phyloP scores from a whole-genome alignment of 2,888 invertebrate genomes.

The Sabatieria punctata region DNA sequence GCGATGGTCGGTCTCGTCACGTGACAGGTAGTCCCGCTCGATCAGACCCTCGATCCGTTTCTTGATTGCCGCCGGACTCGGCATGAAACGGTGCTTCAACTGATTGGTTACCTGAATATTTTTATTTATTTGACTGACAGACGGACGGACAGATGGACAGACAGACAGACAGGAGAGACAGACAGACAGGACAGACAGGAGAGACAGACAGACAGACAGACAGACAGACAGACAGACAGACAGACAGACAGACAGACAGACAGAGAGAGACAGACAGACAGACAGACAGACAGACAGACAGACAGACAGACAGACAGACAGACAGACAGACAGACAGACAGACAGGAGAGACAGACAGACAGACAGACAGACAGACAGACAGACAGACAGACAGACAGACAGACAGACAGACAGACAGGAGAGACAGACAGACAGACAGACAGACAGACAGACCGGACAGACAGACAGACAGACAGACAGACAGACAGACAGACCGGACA shows the following conservation, averaged over 20 bases:
- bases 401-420: no score
- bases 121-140: neutral
- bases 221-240: neutral
- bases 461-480: no score
- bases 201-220: neutral
- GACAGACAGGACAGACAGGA: neutral
- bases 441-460: no score
- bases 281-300: neutral
- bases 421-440: neutral
- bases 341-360: neutral
- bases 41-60: conserved; percentile 98
- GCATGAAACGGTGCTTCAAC: conserved; percentile 84
- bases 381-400: no score
- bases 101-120: conserved; percentile 74
- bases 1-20: conserved; percentile 75
- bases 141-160: no score
- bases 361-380: no score
- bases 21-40: conserved; percentile 92
- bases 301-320: no score
- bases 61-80: conserved; percentile 93
- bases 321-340: no score
- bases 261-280: no score
- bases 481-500: no score
- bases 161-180: neutral
- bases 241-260: no score